These are phyloP conservation scores for Ciconia nigra DNA, from an alignment of 2,797 vertebrate genomes.

Conservation along the genomic window DNA sequence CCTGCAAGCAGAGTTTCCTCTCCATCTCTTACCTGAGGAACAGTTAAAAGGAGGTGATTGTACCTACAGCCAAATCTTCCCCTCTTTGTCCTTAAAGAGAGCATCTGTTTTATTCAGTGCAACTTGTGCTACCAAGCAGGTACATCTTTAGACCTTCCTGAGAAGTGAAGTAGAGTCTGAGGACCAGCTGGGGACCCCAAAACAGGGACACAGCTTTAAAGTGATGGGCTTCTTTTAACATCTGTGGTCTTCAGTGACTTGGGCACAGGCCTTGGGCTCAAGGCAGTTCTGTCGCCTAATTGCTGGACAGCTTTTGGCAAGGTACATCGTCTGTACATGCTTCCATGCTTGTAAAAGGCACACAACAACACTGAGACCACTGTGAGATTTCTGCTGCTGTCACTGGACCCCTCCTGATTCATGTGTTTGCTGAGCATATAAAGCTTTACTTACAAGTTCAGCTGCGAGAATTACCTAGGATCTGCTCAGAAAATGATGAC, in stretches of 20 bases:
- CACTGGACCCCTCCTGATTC: background rate
- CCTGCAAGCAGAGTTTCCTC: rapidly evolving
- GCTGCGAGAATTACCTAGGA: background rate
- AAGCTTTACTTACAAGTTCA: background rate
- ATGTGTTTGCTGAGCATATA: background rate
- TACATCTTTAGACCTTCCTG: background rate
- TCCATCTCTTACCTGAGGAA: background rate
- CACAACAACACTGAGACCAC: rapidly evolving
- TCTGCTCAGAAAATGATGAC: background rate
- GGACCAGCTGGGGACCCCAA: background rate
- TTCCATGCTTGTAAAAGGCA: background rate
- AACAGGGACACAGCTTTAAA: background rate
- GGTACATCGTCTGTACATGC: rapidly evolving
- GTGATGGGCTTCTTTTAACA: background rate
- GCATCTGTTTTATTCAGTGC: background rate
- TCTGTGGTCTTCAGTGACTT: background rate
- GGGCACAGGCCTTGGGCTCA: rapidly evolving
- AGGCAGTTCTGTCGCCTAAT: background rate
- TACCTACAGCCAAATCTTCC: background rate
- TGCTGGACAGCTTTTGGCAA: background rate
- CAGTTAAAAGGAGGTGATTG: background rate
- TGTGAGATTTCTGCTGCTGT: background rate
- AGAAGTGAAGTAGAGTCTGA: background rate
- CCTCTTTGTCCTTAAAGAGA: background rate
- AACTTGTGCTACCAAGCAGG: background rate